Percentiles rank a stretch among this genome's conserved stretches.
Conservation (phyloP, 2,797 vertebrate species). For the Serranus cabrilla region DNA sequence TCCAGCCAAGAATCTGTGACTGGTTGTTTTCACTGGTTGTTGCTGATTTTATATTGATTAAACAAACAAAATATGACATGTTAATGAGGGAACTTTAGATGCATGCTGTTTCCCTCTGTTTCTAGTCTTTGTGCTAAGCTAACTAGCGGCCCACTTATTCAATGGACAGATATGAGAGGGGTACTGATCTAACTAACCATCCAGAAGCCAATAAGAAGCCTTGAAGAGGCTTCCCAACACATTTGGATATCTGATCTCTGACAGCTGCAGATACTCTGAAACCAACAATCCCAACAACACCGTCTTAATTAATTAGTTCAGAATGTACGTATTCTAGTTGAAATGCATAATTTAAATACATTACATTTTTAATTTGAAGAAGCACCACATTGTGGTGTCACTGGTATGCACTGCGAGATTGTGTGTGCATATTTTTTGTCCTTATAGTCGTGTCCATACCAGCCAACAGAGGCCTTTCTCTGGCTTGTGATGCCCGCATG, state of each 20-base stretch:
- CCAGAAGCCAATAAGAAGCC: background rate
- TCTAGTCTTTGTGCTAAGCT: background rate
- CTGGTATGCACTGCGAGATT: conserved; percentile 10
- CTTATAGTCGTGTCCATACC: conserved; percentile 56
- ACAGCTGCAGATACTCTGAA: conserved; percentile 6
- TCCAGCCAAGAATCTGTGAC: background rate
- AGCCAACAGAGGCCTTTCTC: conserved; percentile 48
- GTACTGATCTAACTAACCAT: background rate
- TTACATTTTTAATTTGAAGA: conserved; percentile 15
- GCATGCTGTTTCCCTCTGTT: background rate
- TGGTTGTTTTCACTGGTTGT: background rate
- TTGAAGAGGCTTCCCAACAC: background rate
- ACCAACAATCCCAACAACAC: background rate
- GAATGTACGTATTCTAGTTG: conserved; percentile 27
- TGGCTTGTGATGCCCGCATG: conserved; percentile 67
- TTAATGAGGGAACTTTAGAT: background rate
- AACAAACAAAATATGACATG: background rate
- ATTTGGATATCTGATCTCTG: conserved; percentile 4
- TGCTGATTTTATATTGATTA: background rate
- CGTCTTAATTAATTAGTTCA: background rate
- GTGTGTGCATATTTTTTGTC: conserved; percentile 50
- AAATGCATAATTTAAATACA: conserved; percentile 8
- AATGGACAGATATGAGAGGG: background rate
- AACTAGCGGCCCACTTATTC: background rate
- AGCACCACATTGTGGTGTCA: background rate